phyloP scores from a whole-genome alignment of 2,113 vertebrate species.

The Aphelocoma coerulescens region DNA sequence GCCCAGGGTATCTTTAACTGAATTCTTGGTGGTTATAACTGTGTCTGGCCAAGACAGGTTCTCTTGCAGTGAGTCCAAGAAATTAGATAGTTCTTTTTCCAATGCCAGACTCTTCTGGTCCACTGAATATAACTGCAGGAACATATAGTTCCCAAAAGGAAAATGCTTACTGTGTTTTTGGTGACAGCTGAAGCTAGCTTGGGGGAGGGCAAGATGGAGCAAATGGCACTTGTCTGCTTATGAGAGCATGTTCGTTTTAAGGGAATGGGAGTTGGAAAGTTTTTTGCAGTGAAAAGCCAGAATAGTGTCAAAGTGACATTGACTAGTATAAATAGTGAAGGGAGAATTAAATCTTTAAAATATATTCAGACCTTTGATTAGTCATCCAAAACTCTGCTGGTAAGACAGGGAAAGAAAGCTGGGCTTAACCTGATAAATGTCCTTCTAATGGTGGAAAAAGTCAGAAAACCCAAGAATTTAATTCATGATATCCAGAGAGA shows the following conservation, averaged over 20 bases:
- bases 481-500: background rate
- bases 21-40: background rate
- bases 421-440: conserved; percentile 50
- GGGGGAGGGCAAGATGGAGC: background rate
- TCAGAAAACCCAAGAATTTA: background rate
- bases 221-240: background rate
- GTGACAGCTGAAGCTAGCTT: conserved; percentile 51
- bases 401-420: conserved; percentile 28
- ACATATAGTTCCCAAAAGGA: conserved; percentile 48
- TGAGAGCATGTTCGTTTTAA: background rate
- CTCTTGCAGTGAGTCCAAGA: conserved; percentile 23
- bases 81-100: conserved; percentile 21
- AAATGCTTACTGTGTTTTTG: conserved; percentile 53
- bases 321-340: conserved; percentile 26
- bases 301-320: conserved; percentile 43
- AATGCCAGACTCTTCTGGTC: conserved; percentile 39
- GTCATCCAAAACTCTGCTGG: conserved; percentile 36
- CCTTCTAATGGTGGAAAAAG: background rate
- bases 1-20: background rate
- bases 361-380: conserved; percentile 33
- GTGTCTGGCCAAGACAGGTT: conserved; percentile 20
- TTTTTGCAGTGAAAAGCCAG: background rate
- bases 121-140: conserved; percentile 32
- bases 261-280: conserved; percentile 5
- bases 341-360: conserved; percentile 28